phyloP scores from a whole-genome alignment of 2,113 vertebrate species.

The human region GRCh38 chr1:204493001-204493500 shows the following conservation, averaged over 20 bases:
- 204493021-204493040: background rate
- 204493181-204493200: constrained; percentile 35
- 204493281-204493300: constrained; percentile 3
- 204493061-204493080: background rate
- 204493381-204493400: background rate
- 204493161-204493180: constrained; percentile 28
- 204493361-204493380: background rate
- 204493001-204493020: constrained; percentile 46
- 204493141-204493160: constrained; percentile 27
- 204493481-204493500: background rate
- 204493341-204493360: constrained; percentile 29
- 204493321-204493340: background rate
- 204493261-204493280: background rate
- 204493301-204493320: constrained; percentile 39
- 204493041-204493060: background rate
- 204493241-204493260: constrained; percentile 65
- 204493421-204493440: constrained; percentile 1
- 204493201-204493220: constrained; percentile 64
- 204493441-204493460: constrained; percentile 14
- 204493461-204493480: background rate
- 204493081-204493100: background rate
- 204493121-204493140: constrained; percentile 26
- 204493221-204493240: constrained; percentile 64
- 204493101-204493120: background rate
- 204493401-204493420: constrained; percentile 61